Evolutionary conservation across 2,113 vertebrate species (phyloP).

Genomic region (Mionectes macconnelli): DNA sequence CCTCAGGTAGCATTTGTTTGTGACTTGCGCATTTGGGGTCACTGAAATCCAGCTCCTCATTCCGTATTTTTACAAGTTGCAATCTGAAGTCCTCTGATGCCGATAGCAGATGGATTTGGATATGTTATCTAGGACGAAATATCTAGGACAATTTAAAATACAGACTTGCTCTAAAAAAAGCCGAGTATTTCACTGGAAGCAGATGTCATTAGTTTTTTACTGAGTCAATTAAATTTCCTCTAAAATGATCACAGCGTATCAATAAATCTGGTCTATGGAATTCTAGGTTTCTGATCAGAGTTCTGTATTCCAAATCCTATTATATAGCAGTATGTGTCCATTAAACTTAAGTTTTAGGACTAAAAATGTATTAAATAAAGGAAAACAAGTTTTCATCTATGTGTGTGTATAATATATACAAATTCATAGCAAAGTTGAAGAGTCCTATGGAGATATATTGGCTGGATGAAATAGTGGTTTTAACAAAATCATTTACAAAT

Average conservation of each 20-base stretch:
- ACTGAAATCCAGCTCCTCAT: not conserved
- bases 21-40: accelerated
- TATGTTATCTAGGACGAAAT: not conserved
- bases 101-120: not conserved
- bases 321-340: accelerated
- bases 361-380: not conserved
- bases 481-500: not conserved
- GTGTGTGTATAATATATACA: not conserved
- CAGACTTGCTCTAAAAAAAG: not conserved
- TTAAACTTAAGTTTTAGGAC: not conserved
- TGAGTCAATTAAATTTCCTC: not conserved
- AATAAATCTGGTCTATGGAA: not conserved
- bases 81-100: not conserved
- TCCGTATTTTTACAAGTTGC: not conserved
- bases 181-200: not conserved
- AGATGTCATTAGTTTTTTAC: not conserved
- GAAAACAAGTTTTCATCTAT: not conserved
- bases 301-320: not conserved
- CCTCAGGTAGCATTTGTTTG: not conserved
- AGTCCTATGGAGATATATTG: not conserved
- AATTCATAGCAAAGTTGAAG: not conserved
- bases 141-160: conserved; percentile 10
- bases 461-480: not conserved
- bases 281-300: not conserved
- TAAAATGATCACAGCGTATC: not conserved